A percentile compares a stretch with the other conserved stretches of the same genome.
Conservation (phyloP, 2,888 invertebrate species). For the Aradus depressus region DNA sequence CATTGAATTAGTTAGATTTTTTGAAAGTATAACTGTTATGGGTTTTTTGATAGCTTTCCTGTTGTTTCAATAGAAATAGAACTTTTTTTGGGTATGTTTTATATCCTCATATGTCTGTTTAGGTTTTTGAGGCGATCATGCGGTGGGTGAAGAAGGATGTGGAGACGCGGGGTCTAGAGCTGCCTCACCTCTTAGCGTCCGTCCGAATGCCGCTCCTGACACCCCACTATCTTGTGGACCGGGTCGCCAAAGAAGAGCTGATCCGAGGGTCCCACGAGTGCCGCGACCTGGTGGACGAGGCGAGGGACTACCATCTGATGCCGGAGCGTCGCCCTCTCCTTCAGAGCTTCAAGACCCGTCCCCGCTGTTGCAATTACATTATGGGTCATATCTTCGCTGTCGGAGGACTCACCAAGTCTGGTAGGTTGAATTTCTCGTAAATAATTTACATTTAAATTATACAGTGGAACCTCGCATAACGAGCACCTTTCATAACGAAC, state of each 20-base stretch:
- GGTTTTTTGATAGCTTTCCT: too few relatives aligned
- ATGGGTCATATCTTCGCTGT: slow-evolving; percentile 77
- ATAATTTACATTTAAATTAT: not conserved
- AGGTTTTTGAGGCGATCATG: slow-evolving; percentile 74
- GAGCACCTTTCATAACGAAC: not conserved
- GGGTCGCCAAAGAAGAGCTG: slow-evolving; percentile 65
- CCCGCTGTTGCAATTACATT: slow-evolving; percentile 59
- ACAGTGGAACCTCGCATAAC: not conserved
- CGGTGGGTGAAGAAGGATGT: slow-evolving; percentile 61
- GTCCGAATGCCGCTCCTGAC: slow-evolving; percentile 70
- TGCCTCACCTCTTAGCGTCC: slow-evolving; percentile 59
- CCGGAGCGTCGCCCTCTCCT: slow-evolving; percentile 68
- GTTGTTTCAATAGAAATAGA: too few relatives aligned
- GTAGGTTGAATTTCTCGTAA: slow-evolving; percentile 36
- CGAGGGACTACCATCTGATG: slow-evolving; percentile 75
- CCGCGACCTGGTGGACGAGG: slow-evolving; percentile 75
- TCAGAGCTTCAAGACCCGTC: slow-evolving; percentile 63
- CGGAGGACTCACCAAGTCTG: slow-evolving; percentile 71
- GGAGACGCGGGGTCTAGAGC: slow-evolving; percentile 44
- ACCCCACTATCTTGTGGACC: slow-evolving; percentile 69
- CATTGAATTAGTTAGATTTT: too few relatives aligned
- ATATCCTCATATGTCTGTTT: too few relatives aligned
- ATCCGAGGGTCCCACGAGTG: slow-evolving; percentile 67
- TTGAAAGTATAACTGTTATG: too few relatives aligned
- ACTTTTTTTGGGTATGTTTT: too few relatives aligned